Evolutionary conservation across 2,797 vertebrate species (phyloP), one percentile per base, ranked within the genome.

Genomic region (Sandelia bainsii): DNA sequence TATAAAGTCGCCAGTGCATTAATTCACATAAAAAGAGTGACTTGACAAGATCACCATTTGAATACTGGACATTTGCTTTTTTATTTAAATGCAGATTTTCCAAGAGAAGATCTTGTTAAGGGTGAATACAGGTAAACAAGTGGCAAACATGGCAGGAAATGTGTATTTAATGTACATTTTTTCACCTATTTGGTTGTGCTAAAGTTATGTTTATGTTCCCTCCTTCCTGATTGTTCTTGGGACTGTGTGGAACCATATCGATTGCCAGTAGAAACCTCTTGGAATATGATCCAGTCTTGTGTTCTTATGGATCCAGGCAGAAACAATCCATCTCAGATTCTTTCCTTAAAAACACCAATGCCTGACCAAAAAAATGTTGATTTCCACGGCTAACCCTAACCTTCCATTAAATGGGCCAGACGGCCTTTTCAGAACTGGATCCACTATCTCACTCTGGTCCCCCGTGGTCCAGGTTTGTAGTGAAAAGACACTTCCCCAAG

Each of bases 1-100:
- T 37, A 9, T 34, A 34, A 34, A 8, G 8, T 34, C 32, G 1
- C 32, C 8, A n/a, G n/a, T n/a, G n/a, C n/a, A n/a, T n/a, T n/a
- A n/a, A n/a, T n/a, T n/a, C n/a, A n/a, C n/a, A n/a, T n/a, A n/a
- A n/a, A n/a, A n/a, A n/a, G n/a, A n/a, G n/a, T n/a, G 32, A 34
- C 32, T 13, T 11, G 40, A 44, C 29, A 17, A 39, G 6, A 14
- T 59, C 20, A 34, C 4, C 5, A 13, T 63, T 58, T 58, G 25
- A 74, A 65, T 65, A 45, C 6, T n/a, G 4, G 27, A 54, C 14
- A 29, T 54, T 49, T 56, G 12, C 37, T 37, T 25, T n/a, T n/a
- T n/a, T n/a, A n/a, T 37, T 23, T 29, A 51, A 54, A 61, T 25
- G 3, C 40, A 29, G 10, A 8, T 45, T 37, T 19, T 20, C 14